These are phyloP conservation scores for Lepeophtheirus salmonis DNA, from an alignment of 1,140 invertebrate genomes.

Conservation along the genomic window DNA sequence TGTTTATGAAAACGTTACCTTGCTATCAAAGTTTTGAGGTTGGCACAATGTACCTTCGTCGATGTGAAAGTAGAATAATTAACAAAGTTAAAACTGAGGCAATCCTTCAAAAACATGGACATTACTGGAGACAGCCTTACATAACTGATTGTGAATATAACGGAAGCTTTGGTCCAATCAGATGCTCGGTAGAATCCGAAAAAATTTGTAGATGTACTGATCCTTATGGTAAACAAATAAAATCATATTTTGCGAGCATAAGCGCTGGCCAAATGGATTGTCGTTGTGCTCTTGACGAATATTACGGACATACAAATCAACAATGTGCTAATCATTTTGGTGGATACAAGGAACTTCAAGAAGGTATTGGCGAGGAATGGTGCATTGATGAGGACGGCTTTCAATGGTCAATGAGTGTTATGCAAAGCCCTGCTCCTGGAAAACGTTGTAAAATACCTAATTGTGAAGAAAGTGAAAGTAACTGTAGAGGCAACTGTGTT, in stretches of 20 bases:
- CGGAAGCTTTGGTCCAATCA: conserved; percentile 1
- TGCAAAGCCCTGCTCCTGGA: background rate
- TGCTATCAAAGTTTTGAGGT: background rate
- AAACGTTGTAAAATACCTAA: background rate
- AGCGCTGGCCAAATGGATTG: background rate
- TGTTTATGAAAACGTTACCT: background rate
- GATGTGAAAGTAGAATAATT: background rate
- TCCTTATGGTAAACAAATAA: background rate
- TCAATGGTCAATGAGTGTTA: background rate
- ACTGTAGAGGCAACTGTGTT: background rate
- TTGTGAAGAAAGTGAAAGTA: background rate
- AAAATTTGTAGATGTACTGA: background rate
- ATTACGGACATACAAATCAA: background rate
- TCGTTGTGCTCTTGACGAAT: background rate
- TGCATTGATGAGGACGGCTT: conserved; percentile 3
- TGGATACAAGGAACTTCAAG: conserved; percentile 4
- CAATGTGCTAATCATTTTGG: conserved; percentile 3
- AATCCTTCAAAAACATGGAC: conserved; percentile 1
- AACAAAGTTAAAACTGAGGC: background rate
- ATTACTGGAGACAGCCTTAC: background rate
- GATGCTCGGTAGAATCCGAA: background rate
- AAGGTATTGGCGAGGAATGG: background rate
- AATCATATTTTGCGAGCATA: conserved; percentile 1
- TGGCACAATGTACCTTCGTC: background rate
- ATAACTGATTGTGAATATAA: background rate